phyloP scores from a whole-genome alignment of 2,888 invertebrate species.

The Himalopsyche tibetana region DNA sequence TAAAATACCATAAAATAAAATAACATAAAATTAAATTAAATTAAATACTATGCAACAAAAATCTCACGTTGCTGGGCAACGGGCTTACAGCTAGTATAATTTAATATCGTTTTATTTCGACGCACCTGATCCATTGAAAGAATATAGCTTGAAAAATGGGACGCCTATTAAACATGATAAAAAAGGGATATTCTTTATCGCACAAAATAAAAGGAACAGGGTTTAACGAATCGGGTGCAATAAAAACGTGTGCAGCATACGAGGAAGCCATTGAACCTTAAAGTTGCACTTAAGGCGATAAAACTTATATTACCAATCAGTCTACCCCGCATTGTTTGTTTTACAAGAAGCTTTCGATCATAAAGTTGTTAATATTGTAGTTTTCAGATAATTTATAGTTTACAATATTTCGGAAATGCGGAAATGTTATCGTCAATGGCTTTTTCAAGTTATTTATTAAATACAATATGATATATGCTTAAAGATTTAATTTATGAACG shows the following conservation, averaged over 20 bases:
- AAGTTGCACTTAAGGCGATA: conserved; percentile 29
- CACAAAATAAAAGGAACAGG: neutral
- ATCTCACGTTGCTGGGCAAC: too few species aligned
- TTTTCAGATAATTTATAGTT: too few species aligned
- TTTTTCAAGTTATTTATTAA: too few species aligned
- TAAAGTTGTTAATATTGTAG: too few species aligned
- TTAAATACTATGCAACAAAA: too few species aligned
- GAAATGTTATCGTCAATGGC: too few species aligned
- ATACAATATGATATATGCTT: too few species aligned
- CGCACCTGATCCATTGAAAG: conserved; percentile 8
- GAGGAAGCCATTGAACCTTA: neutral
- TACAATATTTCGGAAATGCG: too few species aligned
- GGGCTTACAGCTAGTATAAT: too few species aligned
- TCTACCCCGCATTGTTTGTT: neutral
- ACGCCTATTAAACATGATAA: conserved; percentile 11
- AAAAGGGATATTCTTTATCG: conserved; percentile 5
- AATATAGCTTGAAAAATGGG: neutral
- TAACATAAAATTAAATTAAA: too few species aligned
- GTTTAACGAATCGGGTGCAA: conserved; percentile 17
- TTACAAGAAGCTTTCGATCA: neutral
- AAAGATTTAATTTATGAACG: too few species aligned
- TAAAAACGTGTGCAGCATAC: conserved; percentile 34
- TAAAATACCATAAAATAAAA: too few species aligned
- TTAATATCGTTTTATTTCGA: conserved; percentile 2
- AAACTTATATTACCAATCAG: conserved; percentile 23